Base-by-base conservation (phyloP, 2,113 vertebrate genomes). In the Mesitornis unicolor region DNA sequence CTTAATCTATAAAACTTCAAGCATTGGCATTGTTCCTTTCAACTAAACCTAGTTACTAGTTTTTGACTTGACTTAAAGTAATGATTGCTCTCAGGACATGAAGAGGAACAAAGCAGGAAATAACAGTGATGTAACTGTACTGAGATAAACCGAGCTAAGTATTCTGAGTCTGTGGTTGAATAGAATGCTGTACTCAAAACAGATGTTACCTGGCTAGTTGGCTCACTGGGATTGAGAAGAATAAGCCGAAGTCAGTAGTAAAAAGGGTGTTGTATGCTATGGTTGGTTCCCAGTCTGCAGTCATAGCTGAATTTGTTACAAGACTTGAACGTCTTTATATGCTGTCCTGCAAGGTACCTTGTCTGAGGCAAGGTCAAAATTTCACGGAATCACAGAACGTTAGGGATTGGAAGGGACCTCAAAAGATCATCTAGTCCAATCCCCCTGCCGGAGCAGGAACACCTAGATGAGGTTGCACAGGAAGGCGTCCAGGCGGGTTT, bases 71-170 rank as follows among this genome's bases (percentile, higher is more conserved):
- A 24, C 35, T 82, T 84, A 60, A 47, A 35, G 43, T 47, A 75
- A 20, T 0, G 1, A 71, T 78, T 95, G 25, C 85, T 90, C 47
- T 68, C 45, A 43, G 61, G 63, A 71, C n/a, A 10, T 60, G 61
- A 56, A 78, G 78, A 79, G 48, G 69, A 87, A 85, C 43, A 73
- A 87, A 61, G 48, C 48, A 90, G 71, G 59, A 83, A 79, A 61
- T 59, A 70, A 57, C 36, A 67, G 50, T 88, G 75, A 74, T 76
- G 57, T 90, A 78, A 73, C 67, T 80, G 65, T 65, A n/a, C 67
- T 31, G 76, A 74, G 38, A 47, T 48, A 71, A 65, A 89, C 11
- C 0, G 0, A 85, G 40, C 36, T n/a, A 33, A 71, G 16, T 54
- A 5, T 61, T 77, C 26, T 3, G 19, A 63, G 31, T 47, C 45